phyloP scores from a whole-genome alignment of 2,888 invertebrate species.

The Malthinus seriepunctatus region DNA sequence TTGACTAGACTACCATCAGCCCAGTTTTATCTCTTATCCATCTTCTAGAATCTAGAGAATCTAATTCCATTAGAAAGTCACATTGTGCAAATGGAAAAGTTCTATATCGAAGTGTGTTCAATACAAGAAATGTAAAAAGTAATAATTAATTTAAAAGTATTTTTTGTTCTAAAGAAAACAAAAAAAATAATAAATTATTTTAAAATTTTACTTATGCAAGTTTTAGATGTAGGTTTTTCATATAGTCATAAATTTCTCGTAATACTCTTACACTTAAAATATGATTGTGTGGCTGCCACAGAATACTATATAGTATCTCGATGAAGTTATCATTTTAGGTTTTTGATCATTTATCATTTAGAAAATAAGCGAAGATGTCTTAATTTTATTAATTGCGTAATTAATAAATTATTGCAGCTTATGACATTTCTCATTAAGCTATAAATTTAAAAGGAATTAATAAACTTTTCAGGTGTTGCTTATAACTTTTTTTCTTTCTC shows the following conservation, averaged over 20 bases:
- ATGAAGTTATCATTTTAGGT: constrained; percentile 43
- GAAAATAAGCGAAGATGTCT: constrained; percentile 8
- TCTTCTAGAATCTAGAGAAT: too few relatives aligned
- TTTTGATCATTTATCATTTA: constrained; percentile 31
- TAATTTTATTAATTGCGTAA: constrained; percentile 6
- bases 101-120: too few relatives aligned
- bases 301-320: constrained; percentile 29
- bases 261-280: constrained; percentile 44
- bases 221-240: constrained; percentile 46
- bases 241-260: constrained; percentile 44
- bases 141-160: too few relatives aligned
- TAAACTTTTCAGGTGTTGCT: not conserved
- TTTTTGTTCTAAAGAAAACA: too few relatives aligned
- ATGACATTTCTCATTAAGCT: not conserved
- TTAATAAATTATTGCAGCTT: constrained; percentile 5
- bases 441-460: not conserved
- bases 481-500: too few relatives aligned
- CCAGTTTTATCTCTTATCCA: too few relatives aligned
- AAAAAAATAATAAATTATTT: constrained; percentile 41
- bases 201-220: constrained; percentile 44
- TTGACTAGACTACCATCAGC: too few relatives aligned
- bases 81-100: too few relatives aligned
- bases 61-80: too few relatives aligned
- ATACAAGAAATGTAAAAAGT: too few relatives aligned
- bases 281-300: constrained; percentile 34